phyloP scores from a whole-genome alignment of 2,888 invertebrate genomes.

The Rugalucina vietnamica region DNA sequence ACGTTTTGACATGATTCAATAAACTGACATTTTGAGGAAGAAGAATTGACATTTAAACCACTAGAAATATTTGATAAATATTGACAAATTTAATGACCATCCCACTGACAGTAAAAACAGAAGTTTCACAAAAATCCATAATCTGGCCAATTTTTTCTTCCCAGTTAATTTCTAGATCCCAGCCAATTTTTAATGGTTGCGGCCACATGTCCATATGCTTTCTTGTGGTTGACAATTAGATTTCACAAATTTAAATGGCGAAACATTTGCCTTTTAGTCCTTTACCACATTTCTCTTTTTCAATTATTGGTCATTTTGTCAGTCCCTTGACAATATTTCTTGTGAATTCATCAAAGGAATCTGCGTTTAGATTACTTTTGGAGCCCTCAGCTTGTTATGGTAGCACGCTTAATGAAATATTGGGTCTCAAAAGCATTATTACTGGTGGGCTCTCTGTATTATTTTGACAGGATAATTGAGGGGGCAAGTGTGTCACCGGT shows the following conservation, averaged over 20 bases:
- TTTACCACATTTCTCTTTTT: not conserved
- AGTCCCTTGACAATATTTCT: not conserved
- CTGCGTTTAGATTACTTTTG: slow-evolving; percentile 11
- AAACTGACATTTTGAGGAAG: not conserved
- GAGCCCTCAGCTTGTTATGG: not conserved
- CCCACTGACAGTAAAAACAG: too few species aligned
- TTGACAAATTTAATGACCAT: too few species aligned
- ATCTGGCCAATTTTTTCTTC: too few species aligned
- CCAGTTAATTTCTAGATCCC: too few species aligned
- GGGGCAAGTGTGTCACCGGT: slow-evolving; percentile 1
- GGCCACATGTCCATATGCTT: not conserved
- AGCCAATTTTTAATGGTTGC: too few species aligned
- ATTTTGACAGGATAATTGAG: slow-evolving; percentile 5
- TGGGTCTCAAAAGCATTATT: not conserved
- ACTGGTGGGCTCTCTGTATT: not conserved
- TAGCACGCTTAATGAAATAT: slow-evolving; percentile 7
- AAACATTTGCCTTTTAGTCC: not conserved
- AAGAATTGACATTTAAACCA: not conserved
- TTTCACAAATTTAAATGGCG: not conserved
- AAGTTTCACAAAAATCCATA: too few species aligned
- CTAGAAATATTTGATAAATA: not conserved
- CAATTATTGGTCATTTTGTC: not conserved
- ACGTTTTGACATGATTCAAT: not conserved
- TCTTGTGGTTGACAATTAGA: not conserved
- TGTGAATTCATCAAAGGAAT: slow-evolving; percentile 1